Evolutionary conservation across 2,888 invertebrate species (phyloP).

Genomic region (Aricia artaxerxes): DNA sequence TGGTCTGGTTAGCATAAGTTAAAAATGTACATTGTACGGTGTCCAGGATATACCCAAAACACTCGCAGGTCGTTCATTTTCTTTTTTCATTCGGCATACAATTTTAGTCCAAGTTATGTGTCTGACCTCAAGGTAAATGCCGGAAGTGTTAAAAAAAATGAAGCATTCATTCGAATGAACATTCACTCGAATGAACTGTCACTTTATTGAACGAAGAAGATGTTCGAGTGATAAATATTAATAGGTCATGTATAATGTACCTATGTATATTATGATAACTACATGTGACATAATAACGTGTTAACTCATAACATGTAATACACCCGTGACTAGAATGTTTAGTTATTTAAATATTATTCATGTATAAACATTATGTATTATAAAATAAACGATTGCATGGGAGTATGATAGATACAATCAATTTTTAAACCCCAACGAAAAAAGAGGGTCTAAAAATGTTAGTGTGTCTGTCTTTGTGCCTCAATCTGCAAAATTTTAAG

Average conservation of each 20-base stretch:
- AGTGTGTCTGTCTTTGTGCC: background rate
- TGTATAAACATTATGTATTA: background rate
- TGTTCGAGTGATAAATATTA: conserved; percentile 19
- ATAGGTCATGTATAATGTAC: conserved; percentile 9
- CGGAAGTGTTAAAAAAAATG: background rate
- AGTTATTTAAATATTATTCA: background rate
- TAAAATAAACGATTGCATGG: background rate
- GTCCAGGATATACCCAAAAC: too few relatives aligned
- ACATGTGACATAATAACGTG: background rate
- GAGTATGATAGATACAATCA: background rate
- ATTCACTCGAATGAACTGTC: background rate
- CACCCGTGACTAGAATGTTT: conserved; percentile 13
- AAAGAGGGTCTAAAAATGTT: background rate
- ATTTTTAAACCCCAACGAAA: background rate
- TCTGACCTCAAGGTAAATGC: background rate
- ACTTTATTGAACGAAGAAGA: background rate
- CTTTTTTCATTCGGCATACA: background rate
- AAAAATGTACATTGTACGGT: too few relatives aligned
- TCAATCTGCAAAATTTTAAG: too few relatives aligned
- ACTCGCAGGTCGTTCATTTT: too few relatives aligned
- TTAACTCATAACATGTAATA: conserved; percentile 2
- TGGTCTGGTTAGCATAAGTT: too few relatives aligned
- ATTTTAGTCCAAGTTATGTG: background rate
- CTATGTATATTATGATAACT: background rate
- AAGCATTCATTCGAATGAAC: background rate